These are phyloP conservation scores for Serrognathus titanus DNA, from an alignment of 2,888 invertebrate genomes.

Conservation along the genomic window DNA sequence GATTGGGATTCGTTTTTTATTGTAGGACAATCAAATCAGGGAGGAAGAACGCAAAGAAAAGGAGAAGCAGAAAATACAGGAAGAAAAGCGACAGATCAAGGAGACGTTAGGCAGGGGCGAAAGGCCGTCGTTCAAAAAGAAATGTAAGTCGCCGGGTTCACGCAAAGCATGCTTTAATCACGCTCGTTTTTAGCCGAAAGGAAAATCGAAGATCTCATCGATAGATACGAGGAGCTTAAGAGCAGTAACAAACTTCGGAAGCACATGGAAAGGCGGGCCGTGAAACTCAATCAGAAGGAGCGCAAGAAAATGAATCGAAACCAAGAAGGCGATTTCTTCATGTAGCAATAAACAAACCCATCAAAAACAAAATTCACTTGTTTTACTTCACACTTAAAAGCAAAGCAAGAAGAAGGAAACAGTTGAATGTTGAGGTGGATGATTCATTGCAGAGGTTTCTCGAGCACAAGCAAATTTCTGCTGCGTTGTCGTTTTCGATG, in stretches of 20 bases:
- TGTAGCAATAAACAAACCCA: neutral
- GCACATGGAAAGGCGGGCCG: slow-evolving; percentile 76
- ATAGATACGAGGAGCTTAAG: slow-evolving; percentile 78
- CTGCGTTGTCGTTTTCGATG: slow-evolving; percentile 9
- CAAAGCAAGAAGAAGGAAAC: too few species aligned
- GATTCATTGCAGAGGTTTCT: slow-evolving; percentile 22
- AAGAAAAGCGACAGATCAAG: slow-evolving; percentile 56
- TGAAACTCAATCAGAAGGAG: slow-evolving; percentile 61
- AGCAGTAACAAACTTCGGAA: slow-evolving; percentile 72
- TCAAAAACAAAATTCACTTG: neutral
- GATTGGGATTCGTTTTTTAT: slow-evolving; percentile 7
- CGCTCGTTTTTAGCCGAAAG: slow-evolving; percentile 64
- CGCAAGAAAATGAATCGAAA: slow-evolving; percentile 20
- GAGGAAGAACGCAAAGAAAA: slow-evolving; percentile 59
- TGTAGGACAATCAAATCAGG: slow-evolving; percentile 70
- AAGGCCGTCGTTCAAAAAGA: slow-evolving; percentile 68
- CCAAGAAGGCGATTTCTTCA: too few species aligned
- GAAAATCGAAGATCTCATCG: slow-evolving; percentile 69
- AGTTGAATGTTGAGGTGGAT: too few species aligned
- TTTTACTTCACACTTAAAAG: neutral
- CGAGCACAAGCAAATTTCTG: slow-evolving; percentile 22
- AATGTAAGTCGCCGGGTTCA: slow-evolving; percentile 56
- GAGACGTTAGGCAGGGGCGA: slow-evolving; percentile 64
- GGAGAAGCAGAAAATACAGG: slow-evolving; percentile 53
- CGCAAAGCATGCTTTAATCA: neutral